A percentile compares a stretch with the other conserved stretches of the same genome.
These are phyloP conservation scores for Stichopus chloronotus DNA, from an alignment of 35 echinoderm and acorn worm species.

Conservation along the genomic window DNA sequence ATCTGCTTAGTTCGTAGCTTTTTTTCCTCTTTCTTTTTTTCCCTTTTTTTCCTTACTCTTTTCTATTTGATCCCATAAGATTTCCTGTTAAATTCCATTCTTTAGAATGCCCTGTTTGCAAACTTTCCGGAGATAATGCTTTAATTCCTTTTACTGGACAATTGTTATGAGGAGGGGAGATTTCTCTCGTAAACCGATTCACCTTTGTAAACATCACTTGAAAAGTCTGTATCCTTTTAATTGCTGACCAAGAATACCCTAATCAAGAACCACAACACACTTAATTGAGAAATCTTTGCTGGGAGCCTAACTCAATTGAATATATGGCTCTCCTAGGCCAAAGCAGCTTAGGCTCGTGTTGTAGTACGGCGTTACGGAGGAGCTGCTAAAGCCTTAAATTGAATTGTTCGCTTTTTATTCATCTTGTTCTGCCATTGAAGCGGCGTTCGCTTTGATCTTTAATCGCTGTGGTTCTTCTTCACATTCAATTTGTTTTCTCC, in stretches of 20 bases:
- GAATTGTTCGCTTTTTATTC: conserved; percentile 2
- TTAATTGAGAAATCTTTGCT: conserved; percentile 31
- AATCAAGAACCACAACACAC: conserved; percentile 4
- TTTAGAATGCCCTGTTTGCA: conserved; percentile 42
- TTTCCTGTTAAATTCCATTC: not conserved
- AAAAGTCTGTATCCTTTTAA: conserved; percentile 41
- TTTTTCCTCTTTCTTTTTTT: not conserved
- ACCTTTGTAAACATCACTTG: conserved; percentile 27
- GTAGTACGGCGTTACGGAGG: not conserved
- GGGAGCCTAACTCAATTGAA: conserved; percentile 25
- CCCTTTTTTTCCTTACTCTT: too few species aligned
- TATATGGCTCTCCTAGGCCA: not conserved
- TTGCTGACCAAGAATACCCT: conserved; percentile 20
- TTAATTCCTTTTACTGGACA: conserved; percentile 40
- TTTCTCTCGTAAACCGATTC: conserved; percentile 48
- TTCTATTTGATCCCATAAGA: not conserved
- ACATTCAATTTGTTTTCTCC: conserved; percentile 30
- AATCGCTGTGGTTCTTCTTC: conserved; percentile 24
- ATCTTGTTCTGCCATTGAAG: conserved; percentile 24
- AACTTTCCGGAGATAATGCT: conserved; percentile 36
- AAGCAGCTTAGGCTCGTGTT: conserved; percentile 26
- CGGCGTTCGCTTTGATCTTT: conserved; percentile 26
- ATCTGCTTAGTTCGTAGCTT: not conserved
- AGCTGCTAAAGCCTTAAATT: not conserved
- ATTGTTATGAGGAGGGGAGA: conserved; percentile 17